Evolutionary conservation across 2,113 vertebrate genomes (phyloP).

Genomic region (Phycodurus eques): DNA sequence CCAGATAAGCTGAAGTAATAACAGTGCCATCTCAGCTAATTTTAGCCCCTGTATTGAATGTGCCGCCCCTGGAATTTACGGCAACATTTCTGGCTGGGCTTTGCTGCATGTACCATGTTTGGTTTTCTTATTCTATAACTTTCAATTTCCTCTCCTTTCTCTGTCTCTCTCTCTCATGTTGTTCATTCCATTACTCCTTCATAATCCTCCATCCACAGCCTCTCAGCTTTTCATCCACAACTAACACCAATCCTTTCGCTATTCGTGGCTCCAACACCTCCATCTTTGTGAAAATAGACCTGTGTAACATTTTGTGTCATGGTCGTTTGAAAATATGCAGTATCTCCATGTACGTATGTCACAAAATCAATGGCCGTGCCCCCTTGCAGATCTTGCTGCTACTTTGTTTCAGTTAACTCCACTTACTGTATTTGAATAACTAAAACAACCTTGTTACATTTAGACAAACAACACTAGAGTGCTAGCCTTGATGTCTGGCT

Average conservation of each 20-base stretch:
- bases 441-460: conserved; percentile 5
- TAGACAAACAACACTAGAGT: neutral
- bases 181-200: conserved; percentile 8
- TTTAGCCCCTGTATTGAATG: conserved; percentile 70
- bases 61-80: conserved; percentile 66
- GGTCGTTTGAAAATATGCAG: neutral
- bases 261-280: conserved; percentile 14
- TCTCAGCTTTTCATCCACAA: conserved; percentile 15
- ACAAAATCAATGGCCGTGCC: neutral
- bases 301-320: neutral
- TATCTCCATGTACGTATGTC: neutral
- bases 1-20: conserved; percentile 73
- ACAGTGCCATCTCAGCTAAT: conserved; percentile 69
- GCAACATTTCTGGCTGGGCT: conserved; percentile 65
- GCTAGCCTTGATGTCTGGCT: neutral
- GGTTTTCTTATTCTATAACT: conserved; percentile 10
- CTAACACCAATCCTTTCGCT: neutral
- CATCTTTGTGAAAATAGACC: conserved; percentile 12
- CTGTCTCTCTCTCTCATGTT: neutral
- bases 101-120: conserved; percentile 46
- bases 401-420: neutral
- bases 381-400: neutral
- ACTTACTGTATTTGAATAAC: neutral
- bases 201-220: conserved; percentile 5
- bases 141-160: conserved; percentile 6